These are phyloP conservation scores for Nibea albiflora DNA, from an alignment of 2,113 vertebrate genomes.

Conservation along the genomic window DNA sequence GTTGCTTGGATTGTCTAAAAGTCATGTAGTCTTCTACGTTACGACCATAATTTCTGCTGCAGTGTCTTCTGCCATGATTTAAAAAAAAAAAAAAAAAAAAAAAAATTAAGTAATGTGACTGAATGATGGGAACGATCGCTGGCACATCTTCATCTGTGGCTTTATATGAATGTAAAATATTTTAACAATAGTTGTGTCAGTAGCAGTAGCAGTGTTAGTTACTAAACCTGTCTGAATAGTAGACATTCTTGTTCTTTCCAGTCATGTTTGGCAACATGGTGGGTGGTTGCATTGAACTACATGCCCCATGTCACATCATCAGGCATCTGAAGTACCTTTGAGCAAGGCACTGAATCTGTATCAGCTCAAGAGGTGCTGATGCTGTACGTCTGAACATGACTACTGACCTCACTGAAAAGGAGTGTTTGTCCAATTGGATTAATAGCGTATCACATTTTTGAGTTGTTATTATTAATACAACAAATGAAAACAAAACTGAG, in stretches of 20 bases:
- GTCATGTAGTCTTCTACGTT: background rate
- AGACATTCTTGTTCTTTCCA: background rate
- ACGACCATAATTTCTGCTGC: background rate
- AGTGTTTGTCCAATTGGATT: conserved; percentile 20
- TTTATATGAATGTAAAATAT: background rate
- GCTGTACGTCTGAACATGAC: background rate
- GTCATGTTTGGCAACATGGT: background rate
- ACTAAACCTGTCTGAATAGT: too few species aligned
- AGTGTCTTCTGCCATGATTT: background rate
- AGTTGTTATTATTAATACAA: conserved; percentile 40
- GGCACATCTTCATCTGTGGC: too few species aligned
- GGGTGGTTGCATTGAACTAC: background rate
- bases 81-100: background rate
- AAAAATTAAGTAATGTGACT: background rate
- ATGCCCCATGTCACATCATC: background rate
- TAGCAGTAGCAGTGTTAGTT: background rate
- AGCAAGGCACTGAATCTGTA: conserved; percentile 4
- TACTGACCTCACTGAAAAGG: background rate
- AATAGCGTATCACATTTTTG: conserved; percentile 16
- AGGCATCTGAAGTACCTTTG: background rate
- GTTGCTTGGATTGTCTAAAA: background rate
- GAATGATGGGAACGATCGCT: background rate
- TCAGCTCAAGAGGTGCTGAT: background rate
- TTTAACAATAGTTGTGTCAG: background rate
- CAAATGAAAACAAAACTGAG: conserved; percentile 36